Base-by-base conservation (phyloP, 2,888 invertebrate genomes). In the Dione juno region DNA sequence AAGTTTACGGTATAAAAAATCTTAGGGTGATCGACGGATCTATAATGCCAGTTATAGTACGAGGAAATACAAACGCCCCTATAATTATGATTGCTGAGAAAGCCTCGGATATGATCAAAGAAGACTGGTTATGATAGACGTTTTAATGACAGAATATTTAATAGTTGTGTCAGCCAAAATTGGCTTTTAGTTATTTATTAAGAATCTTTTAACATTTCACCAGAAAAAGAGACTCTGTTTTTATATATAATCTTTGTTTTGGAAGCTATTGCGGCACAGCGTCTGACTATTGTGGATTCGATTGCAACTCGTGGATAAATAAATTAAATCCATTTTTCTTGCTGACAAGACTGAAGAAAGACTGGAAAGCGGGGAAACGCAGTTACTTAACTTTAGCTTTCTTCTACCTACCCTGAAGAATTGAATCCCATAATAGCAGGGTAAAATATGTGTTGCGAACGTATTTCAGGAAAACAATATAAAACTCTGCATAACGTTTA, bases 41-140 rank as follows among this genome's bases (percentile, higher is more conserved):
- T 0, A 94, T 95, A 21, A 95, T 95, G 95, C 95, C 95, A 0
- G 83, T 86, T 35, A 94, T 95, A 74, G 89, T 94, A 0, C 85
- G 94, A 80, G 97, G 96, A 7, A 97, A 97, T 84, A 97, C 97
- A 0, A 97, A 97, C 83, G 97, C 96, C 0, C 96, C 97, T 0
- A 94, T 95, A 0, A 96, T 97, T 14, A 97, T 97, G 97, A 97
- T 97, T 67, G 97, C 95, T 0, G 97, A 98, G 82, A 97, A 97
- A 78, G 96, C 94, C 0, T 94, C 96, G 1, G 97, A 97, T 85
- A 94, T 96, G 92, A 95, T 97, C 65, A 96, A 96, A 81, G 94
- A 96, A 80, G 89, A 91, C 53, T 70, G 89, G 74, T 82, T 37
- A 37, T 37, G 54, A 54, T 37, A n/a, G 37, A 54, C 10, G 54